Conservation (phyloP, 2,888 invertebrate species). For the Ptychoptera contaminata region DNA sequence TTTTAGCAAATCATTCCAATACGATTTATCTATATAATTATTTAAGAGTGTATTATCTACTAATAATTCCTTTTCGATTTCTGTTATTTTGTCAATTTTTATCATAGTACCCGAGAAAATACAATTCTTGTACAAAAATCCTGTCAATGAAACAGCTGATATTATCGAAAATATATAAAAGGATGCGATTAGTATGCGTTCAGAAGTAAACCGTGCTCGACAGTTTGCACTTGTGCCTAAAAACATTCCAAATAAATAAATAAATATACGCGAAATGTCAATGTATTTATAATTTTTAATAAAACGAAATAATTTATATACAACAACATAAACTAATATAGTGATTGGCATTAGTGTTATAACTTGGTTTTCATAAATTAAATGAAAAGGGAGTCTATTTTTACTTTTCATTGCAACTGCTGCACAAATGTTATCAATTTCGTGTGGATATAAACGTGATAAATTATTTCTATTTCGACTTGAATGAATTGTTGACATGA, state of each 20-base stretch:
- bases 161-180: slow-evolving; percentile 1
- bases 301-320: not conserved
- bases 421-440: slow-evolving; percentile 3
- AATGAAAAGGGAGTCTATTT: not conserved
- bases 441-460: slow-evolving; percentile 1
- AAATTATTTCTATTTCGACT: not conserved
- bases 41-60: too few relatives aligned
- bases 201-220: not conserved
- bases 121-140: slow-evolving; percentile 1
- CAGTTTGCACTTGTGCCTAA: not conserved
- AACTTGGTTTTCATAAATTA: not conserved
- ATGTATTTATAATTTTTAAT: not conserved
- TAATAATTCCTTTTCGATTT: not conserved
- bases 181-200: not conserved
- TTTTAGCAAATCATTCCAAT: too few relatives aligned
- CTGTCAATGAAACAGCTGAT: not conserved
- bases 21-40: too few relatives aligned
- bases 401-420: not conserved
- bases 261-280: not conserved
- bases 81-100: not conserved
- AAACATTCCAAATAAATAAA: slow-evolving; percentile 1
- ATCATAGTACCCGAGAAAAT: not conserved
- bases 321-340: not conserved
- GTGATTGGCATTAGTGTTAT: slow-evolving; percentile 1
- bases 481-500: slow-evolving; percentile 1